Evolutionary conservation across 1,140 invertebrate genomes (phyloP).

Genomic region (Hermetia illucens): DNA sequence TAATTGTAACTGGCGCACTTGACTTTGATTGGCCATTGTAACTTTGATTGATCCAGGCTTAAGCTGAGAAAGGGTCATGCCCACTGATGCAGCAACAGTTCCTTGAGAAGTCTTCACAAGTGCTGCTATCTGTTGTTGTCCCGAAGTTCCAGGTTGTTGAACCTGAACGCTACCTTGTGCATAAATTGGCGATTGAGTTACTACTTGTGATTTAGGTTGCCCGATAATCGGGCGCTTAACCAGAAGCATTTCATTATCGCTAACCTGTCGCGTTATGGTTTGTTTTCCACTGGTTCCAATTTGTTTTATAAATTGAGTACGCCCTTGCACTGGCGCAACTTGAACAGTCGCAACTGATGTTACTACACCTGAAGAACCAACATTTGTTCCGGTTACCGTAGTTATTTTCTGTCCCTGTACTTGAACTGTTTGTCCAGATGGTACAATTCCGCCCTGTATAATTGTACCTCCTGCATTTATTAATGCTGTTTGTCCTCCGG

Average conservation of each 20-base stretch:
- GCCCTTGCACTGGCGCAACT: constrained; percentile 16
- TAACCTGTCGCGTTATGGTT: constrained; percentile 38
- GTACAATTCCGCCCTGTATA: constrained; percentile 20
- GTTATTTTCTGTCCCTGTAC: constrained; percentile 28
- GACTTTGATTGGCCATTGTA: constrained; percentile 41
- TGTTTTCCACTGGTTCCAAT: constrained; percentile 28
- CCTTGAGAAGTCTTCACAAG: constrained; percentile 32
- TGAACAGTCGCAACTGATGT: constrained; percentile 19
- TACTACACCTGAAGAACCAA: constrained; percentile 15
- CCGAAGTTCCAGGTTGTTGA: constrained; percentile 13
- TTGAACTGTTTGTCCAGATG: constrained; percentile 17
- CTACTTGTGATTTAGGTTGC: constrained; percentile 37
- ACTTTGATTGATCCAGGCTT: constrained; percentile 34
- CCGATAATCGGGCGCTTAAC: constrained; percentile 49
- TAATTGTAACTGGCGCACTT: constrained; percentile 51
- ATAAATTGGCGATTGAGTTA: constrained; percentile 27
- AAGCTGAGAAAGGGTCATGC: constrained; percentile 26
- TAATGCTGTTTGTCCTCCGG: constrained; percentile 14
- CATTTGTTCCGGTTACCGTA: constrained; percentile 20
- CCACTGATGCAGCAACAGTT: constrained; percentile 32
- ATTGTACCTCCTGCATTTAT: constrained; percentile 16
- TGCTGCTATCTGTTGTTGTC: constrained; percentile 22
- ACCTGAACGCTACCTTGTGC: constrained; percentile 30
- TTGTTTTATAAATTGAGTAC: constrained; percentile 29
- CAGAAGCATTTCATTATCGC: constrained; percentile 55